A percentile compares a stretch with the other conserved stretches of the same genome.
Evolutionary conservation across 2,797 vertebrate species (phyloP).

Genomic region (Leucoraja ocellata): DNA sequence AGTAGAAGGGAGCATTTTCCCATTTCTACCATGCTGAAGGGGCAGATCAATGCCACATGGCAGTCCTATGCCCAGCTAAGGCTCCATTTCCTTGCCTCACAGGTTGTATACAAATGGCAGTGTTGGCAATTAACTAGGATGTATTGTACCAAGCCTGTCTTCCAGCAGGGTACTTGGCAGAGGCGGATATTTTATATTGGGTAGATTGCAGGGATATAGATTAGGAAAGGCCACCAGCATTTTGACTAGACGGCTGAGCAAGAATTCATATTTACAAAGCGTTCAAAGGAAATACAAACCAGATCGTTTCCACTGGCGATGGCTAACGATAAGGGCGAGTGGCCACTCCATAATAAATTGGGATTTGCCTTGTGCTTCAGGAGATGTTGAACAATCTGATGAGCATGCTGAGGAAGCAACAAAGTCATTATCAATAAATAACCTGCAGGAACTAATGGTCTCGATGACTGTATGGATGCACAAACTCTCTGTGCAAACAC

Average conservation of each 20-base stretch:
- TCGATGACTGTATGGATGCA: no score
- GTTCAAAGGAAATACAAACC: slow-evolving; percentile 52
- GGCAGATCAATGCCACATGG: not conserved
- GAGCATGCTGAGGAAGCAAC: slow-evolving; percentile 55
- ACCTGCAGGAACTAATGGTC: not conserved
- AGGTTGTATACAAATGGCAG: not conserved
- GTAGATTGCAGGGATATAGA: not conserved
- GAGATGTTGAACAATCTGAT: slow-evolving; percentile 62
- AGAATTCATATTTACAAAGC: not conserved
- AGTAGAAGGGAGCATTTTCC: not conserved
- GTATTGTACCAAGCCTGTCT: no score
- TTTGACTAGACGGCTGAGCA: not conserved
- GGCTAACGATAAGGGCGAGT: slow-evolving; percentile 77
- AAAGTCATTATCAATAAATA: not conserved
- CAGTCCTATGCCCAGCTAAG: not conserved
- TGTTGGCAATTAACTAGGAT: not conserved
- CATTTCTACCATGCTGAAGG: not conserved
- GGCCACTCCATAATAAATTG: slow-evolving; percentile 72
- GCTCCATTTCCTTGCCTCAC: not conserved
- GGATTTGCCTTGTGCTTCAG: slow-evolving; percentile 64
- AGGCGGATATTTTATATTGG: not conserved
- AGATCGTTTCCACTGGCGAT: slow-evolving; percentile 73
- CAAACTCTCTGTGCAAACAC: no score
- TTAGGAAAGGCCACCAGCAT: not conserved
- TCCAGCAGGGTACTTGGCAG: not conserved